Evolutionary conservation across 2,797 vertebrate species (phyloP).

Genomic region (Galaxias olidus): DNA sequence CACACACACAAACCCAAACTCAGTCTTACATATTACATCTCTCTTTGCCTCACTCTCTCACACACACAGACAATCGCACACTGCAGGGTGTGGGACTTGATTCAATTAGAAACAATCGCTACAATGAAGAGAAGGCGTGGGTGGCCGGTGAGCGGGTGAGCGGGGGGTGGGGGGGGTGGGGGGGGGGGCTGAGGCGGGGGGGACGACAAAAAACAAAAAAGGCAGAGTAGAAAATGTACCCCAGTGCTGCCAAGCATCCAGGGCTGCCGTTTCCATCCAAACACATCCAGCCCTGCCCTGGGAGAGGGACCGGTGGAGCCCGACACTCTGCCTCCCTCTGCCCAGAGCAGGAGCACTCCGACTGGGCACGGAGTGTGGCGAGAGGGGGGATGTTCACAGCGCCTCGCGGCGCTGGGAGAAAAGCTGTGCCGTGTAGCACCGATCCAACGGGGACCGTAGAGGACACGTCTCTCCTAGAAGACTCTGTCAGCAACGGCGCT

Average conservation of each 20-base stretch:
- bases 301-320: conserved; percentile 46
- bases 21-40: no score
- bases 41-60: no score
- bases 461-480: no score
- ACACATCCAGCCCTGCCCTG: conserved; percentile 38
- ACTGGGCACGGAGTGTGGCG: conserved; percentile 33
- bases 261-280: conserved; percentile 44
- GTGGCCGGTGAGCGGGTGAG: neutral
- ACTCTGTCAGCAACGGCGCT: no score
- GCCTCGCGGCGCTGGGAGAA: no score
- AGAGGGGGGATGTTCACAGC: no score
- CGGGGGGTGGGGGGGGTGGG: neutral
- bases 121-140: conserved; percentile 18
- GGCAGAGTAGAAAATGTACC: conserved; percentile 32
- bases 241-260: conserved; percentile 43
- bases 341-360: conserved; percentile 38
- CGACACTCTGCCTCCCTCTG: conserved; percentile 32
- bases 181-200: neutral
- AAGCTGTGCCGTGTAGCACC: no score
- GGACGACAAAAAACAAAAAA: neutral
- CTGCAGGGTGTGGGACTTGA: conserved; percentile 8
- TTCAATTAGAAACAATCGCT: conserved; percentile 22
- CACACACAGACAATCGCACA: neutral
- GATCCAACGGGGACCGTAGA: no score
- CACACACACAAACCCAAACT: no score